These are phyloP conservation scores for Lacerta bilineata DNA, from an alignment of 2,797 vertebrate genomes.

Conservation along the genomic window DNA sequence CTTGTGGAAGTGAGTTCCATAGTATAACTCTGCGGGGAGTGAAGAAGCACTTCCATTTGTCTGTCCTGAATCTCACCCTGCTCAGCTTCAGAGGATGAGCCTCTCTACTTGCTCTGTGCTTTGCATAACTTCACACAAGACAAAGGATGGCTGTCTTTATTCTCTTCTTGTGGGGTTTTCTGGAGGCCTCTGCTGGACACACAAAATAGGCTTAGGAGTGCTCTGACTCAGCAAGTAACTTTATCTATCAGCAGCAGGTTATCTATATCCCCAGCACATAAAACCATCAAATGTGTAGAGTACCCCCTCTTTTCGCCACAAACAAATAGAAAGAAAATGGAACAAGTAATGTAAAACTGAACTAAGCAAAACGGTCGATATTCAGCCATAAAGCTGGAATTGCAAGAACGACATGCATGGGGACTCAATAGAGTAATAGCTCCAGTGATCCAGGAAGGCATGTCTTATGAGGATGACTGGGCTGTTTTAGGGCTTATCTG, in stretches of 20 bases:
- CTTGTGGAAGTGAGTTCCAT: no score
- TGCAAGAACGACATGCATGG: background rate
- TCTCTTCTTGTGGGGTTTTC: background rate
- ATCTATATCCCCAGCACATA: background rate
- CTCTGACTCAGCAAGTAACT: no score
- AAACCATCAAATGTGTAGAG: background rate
- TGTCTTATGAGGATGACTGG: background rate
- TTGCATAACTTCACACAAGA: no score
- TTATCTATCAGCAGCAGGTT: no score
- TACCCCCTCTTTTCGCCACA: background rate
- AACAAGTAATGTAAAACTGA: background rate
- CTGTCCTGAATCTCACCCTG: no score
- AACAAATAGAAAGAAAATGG: background rate
- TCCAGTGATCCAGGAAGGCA: background rate
- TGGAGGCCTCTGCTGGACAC: background rate
- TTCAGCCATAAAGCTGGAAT: background rate
- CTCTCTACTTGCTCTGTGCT: no score
- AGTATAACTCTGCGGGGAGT: no score
- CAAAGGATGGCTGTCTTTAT: no score
- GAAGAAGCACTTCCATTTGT: no score
- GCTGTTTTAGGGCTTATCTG: no score
- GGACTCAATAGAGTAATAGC: background rate
- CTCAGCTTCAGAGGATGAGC: no score
- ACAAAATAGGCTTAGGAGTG: background rate
- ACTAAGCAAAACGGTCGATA: background rate